Conservation (phyloP, 2,797 vertebrate species). For the Trematomus bernacchii region DNA sequence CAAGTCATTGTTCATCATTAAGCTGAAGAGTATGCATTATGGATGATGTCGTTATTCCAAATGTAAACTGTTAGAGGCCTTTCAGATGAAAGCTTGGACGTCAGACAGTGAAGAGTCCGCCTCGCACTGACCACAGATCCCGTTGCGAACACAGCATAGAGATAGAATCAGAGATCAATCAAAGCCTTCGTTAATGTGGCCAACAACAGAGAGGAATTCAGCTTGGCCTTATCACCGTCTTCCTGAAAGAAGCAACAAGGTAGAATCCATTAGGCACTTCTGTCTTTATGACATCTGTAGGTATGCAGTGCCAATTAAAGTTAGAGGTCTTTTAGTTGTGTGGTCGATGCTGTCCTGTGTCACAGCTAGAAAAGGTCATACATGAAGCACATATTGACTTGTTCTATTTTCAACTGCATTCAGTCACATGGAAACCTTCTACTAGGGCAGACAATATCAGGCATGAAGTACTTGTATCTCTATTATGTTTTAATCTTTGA, state of each 20-base stretch:
- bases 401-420: slow-evolving; percentile 28
- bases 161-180: slow-evolving; percentile 70
- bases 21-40: slow-evolving; percentile 68
- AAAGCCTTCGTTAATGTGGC: slow-evolving; percentile 68
- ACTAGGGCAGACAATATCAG: slow-evolving; percentile 6
- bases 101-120: slow-evolving; percentile 49
- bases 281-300: slow-evolving; percentile 40
- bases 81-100: slow-evolving; percentile 65
- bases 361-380: slow-evolving; percentile 30
- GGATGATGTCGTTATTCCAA: slow-evolving; percentile 57
- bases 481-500: slow-evolving; percentile 5
- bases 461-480: neutral
- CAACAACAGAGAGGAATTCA: slow-evolving; percentile 38
- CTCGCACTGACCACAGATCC: slow-evolving; percentile 70
- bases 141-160: slow-evolving; percentile 71
- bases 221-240: slow-evolving; percentile 43
- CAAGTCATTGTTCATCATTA: slow-evolving; percentile 55
- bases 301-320: slow-evolving; percentile 33
- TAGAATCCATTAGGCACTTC: slow-evolving; percentile 49
- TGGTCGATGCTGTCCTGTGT: slow-evolving; percentile 23
- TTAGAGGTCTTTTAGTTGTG: slow-evolving; percentile 1
- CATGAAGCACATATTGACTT: slow-evolving; percentile 49
- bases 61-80: slow-evolving; percentile 58
- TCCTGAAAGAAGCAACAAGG: slow-evolving; percentile 50
- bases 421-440: slow-evolving; percentile 16